phyloP scores from a whole-genome alignment of 2,113 vertebrate species.

The Chaetorhynchus papuensis region DNA sequence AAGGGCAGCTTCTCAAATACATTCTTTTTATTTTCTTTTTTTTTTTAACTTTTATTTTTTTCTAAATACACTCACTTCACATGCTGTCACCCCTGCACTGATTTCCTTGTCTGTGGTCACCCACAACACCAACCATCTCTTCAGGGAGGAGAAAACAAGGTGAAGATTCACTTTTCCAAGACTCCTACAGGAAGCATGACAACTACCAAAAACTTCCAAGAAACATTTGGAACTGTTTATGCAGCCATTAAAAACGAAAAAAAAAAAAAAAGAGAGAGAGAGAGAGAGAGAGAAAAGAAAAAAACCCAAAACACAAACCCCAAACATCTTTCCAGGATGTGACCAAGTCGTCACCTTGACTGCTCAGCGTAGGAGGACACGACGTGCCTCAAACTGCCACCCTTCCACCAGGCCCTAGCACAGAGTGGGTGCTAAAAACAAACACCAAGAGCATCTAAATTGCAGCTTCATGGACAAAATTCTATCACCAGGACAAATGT shows the following conservation, averaged over 20 bases:
- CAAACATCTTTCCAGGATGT: background rate
- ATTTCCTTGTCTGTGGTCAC: conserved; percentile 43
- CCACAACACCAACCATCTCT: background rate
- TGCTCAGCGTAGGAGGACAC: background rate
- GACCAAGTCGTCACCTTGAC: background rate
- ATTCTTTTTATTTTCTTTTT: rapidly evolving
- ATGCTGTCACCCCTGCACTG: background rate
- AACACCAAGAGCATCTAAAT: background rate
- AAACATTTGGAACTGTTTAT: background rate
- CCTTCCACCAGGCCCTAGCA: background rate
- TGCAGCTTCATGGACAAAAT: background rate
- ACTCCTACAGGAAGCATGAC: background rate
- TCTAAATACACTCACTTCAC: background rate
- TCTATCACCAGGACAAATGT: background rate
- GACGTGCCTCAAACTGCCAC: background rate
- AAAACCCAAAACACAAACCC: background rate
- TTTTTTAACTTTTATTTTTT: background rate
- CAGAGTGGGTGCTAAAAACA: background rate
- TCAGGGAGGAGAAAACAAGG: background rate
- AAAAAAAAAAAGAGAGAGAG: too few species aligned
- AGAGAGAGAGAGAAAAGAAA: rapidly evolving
- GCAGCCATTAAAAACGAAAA: background rate
- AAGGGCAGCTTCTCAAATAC: background rate
- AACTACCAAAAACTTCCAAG: background rate
- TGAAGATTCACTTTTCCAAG: conserved; percentile 13